Evolutionary conservation across 2,113 vertebrate genomes (phyloP).

Genomic region (Tamias sibiricus): DNA sequence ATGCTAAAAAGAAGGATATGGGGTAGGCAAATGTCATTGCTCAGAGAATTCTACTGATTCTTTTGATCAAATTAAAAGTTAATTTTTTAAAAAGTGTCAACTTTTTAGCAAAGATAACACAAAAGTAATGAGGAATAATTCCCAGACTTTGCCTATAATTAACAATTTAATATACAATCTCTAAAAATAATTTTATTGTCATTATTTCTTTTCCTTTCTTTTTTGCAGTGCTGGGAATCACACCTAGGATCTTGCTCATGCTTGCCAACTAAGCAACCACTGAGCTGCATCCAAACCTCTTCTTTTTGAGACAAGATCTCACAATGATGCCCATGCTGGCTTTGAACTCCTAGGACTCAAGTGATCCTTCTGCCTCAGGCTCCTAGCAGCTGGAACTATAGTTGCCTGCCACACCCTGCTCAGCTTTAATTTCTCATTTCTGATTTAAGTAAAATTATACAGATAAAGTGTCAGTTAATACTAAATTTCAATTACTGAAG

Average conservation of each 20-base stretch:
- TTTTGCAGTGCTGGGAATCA: background rate
- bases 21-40: background rate
- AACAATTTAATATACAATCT: background rate
- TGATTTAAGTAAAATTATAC: slow-evolving; percentile 42
- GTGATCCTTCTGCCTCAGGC: background rate
- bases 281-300: background rate
- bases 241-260: background rate
- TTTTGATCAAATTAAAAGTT: slow-evolving; percentile 22
- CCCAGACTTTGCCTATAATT: background rate
- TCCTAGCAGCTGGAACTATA: background rate
- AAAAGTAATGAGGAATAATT: slow-evolving; percentile 24
- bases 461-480: slow-evolving; percentile 21
- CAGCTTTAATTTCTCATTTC: slow-evolving; percentile 23
- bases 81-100: background rate
- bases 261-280: background rate
- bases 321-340: background rate
- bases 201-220: background rate
- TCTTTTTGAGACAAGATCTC: background rate
- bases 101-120: slow-evolving; percentile 41
- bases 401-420: background rate
- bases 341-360: background rate
- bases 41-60: background rate
- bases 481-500: slow-evolving; percentile 7
- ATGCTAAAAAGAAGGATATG: background rate
- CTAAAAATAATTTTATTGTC: background rate